A percentile compares a stretch with the other conserved stretches of the same genome.
Evolutionary conservation across 2,888 invertebrate genomes (phyloP).

Genomic region (Campopleginae sp.): DNA sequence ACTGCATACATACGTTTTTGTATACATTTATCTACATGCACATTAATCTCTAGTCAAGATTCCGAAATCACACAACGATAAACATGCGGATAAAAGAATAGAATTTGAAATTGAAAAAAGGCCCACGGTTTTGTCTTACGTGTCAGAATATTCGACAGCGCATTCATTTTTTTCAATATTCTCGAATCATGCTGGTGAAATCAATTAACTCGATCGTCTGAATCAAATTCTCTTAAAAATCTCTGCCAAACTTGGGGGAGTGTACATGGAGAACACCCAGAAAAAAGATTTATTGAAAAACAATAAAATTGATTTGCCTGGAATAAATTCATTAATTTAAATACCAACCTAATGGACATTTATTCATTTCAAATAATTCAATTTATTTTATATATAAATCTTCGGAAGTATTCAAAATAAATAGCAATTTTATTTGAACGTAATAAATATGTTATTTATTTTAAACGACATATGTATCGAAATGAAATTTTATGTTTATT

Average conservation of each 20-base stretch:
- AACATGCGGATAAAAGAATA: neutral
- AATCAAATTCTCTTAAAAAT: neutral
- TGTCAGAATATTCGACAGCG: neutral
- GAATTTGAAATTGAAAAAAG: neutral
- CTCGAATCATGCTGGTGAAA: neutral
- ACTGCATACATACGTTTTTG: neutral
- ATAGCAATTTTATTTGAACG: too few species aligned
- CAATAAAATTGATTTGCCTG: too few species aligned
- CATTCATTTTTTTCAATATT: neutral
- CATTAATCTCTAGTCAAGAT: neutral
- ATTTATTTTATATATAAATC: too few species aligned
- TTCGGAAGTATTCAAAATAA: too few species aligned
- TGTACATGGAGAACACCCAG: neutral
- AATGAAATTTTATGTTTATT: too few species aligned
- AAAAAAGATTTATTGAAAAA: too few species aligned
- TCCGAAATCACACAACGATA: neutral
- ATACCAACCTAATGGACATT: too few species aligned
- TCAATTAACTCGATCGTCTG: neutral
- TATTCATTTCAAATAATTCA: too few species aligned
- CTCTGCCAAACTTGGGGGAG: neutral
- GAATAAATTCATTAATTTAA: too few species aligned
- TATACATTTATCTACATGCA: constrained; percentile 8
- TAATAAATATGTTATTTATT: too few species aligned
- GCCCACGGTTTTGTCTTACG: too few species aligned
- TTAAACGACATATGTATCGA: too few species aligned